Conservation (phyloP, 2,113 vertebrate species). For the Dipodomys merriami region DNA sequence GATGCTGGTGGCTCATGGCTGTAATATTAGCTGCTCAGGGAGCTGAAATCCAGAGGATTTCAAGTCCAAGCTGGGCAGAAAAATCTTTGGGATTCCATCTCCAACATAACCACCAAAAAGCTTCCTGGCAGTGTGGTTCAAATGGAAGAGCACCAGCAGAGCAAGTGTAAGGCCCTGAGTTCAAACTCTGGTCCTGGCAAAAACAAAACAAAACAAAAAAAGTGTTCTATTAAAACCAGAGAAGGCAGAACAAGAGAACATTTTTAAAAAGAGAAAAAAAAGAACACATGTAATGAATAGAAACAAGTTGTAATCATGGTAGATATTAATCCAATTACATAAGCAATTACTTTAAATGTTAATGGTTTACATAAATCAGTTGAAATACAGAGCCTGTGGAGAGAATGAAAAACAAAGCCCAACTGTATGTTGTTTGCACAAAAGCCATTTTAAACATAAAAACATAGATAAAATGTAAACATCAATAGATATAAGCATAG, state of each 20-base stretch:
- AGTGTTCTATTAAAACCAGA: neutral
- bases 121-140: too few relatives aligned
- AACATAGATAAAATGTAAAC: neutral
- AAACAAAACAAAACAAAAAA: too few relatives aligned
- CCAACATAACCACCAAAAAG: too few relatives aligned
- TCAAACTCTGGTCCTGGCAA: too few relatives aligned
- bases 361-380: conserved; percentile 18
- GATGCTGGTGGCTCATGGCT: too few relatives aligned
- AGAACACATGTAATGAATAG: neutral
- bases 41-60: too few relatives aligned
- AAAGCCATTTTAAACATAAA: conserved; percentile 42
- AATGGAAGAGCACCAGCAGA: too few relatives aligned
- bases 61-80: too few relatives aligned
- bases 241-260: neutral
- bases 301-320: neutral
- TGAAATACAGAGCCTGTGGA: conserved; percentile 33
- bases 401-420: neutral
- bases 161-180: too few relatives aligned
- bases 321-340: neutral
- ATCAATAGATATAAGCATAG: neutral
- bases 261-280: neutral
- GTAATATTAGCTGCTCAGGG: too few relatives aligned
- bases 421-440: neutral
- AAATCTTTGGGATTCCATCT: too few relatives aligned
- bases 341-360: conserved; percentile 29